Conservation (phyloP, 1,140 invertebrate genomes). For the Sarcophaga peregrina region DNA sequence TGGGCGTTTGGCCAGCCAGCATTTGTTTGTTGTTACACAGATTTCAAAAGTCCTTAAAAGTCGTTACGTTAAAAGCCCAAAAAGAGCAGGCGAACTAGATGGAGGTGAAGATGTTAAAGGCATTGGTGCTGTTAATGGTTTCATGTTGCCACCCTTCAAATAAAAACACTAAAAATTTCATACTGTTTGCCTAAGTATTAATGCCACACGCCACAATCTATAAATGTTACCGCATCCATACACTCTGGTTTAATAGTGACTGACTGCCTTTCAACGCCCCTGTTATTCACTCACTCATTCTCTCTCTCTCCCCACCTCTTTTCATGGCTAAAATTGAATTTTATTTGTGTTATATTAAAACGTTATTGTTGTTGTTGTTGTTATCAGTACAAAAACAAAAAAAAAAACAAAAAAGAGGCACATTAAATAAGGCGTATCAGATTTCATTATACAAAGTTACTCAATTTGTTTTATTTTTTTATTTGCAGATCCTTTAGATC, state of each 20-base stretch:
- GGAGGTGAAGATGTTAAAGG: neutral
- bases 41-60: conserved; percentile 25
- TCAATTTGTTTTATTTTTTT: conserved; percentile 46
- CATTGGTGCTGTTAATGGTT: conserved; percentile 15
- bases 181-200: neutral
- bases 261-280: conserved; percentile 2
- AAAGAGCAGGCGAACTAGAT: neutral
- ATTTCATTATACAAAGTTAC: conserved; percentile 59
- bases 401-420: conserved; percentile 49
- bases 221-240: too few relatives aligned
- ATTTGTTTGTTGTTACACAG: neutral
- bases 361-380: conserved; percentile 14
- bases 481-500: neutral
- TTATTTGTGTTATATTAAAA: conserved; percentile 20
- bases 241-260: too few relatives aligned
- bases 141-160: conserved; percentile 10
- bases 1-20: too few relatives aligned
- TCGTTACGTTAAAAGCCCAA: neutral
- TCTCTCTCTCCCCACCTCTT: too few relatives aligned
- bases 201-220: conserved; percentile 30
- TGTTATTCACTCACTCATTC: neutral
- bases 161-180: neutral
- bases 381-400: neutral
- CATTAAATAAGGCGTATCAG: conserved; percentile 67
- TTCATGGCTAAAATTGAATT: neutral